Evolutionary conservation across 2,113 vertebrate species (phyloP), one percentile per base, ranked within the genome.

Genomic region (Podilymbus podiceps): DNA sequence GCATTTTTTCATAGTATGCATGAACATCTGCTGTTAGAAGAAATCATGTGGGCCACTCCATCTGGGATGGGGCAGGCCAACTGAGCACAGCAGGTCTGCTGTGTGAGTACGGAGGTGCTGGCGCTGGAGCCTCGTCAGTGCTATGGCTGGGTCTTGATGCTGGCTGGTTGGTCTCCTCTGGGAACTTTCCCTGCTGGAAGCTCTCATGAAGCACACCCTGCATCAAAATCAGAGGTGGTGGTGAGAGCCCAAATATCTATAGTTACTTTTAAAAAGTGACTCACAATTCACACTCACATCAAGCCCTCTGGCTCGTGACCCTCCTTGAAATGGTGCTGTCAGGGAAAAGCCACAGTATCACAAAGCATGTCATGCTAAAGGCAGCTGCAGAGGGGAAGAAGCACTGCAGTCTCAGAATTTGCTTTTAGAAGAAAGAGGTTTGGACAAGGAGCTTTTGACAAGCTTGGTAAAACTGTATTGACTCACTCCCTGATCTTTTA

Each of bases 141-240:
- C 46, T n/a, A 0, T 6, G 20, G 47, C 22, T 0, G 3, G 10
- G 6, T 12, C 28, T 33, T 8, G 7, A 11, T 0, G 4, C 55
- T 62, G 63, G 2, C 35, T 59, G 31, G 12, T 9, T 67, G 22
- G 28, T 59, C 49, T 85, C 62, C 3, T 2, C 42, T 49, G 46
- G 46, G 53, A 58, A 30, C 25, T 40, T 79, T 15, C 20, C 27
- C 47, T 13, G 5, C 68, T 38, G 42, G n/a, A 67, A 42, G 12
- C 6, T n/a, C 49, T 81, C 4, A 3, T 38, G 68, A 81, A 87
- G 31, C 24, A 49, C 2, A 7, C 9, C 1, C 9, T 28, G 71
- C 3, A 5, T 38, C 50, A 50, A 62, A 93, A 60, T 12, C 55
- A 64, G 71, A 63, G 33, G 35, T 49, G 28, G 6, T 44, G 38